Evolutionary conservation across 2,888 invertebrate species (phyloP).

Genomic region (Agapostemon virescens): DNA sequence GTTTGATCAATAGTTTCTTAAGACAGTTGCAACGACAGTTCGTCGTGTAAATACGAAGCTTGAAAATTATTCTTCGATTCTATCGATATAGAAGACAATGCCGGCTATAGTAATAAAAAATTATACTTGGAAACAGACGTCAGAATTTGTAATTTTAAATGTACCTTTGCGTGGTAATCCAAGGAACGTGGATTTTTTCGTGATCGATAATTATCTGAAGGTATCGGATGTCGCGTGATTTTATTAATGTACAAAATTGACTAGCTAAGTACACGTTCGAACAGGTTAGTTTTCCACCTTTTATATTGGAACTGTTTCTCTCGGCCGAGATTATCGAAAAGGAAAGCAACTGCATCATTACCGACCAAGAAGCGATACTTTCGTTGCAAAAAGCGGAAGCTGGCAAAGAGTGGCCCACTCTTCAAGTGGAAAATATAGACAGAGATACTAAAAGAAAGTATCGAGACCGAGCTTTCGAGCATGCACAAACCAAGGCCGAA

Average conservation of each 20-base stretch:
- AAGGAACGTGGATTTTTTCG: conserved; percentile 87
- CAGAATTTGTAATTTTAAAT: conserved; percentile 83
- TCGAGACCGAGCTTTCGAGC: conserved; percentile 83
- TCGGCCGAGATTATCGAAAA: conserved; percentile 83
- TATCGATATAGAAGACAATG: conserved; percentile 81
- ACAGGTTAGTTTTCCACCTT: conserved; percentile 86
- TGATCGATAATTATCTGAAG: conserved; percentile 87
- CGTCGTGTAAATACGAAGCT: not conserved
- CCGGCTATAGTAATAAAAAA: conserved; percentile 87
- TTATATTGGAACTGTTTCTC: conserved; percentile 89
- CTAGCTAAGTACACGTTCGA: not conserved
- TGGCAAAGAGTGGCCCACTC: conserved; percentile 82
- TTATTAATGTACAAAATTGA: not conserved
- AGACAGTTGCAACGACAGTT: not conserved
- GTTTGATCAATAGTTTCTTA: conserved; percentile 70
- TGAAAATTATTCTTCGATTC: not conserved
- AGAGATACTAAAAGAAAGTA: conserved; percentile 83
- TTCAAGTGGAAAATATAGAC: conserved; percentile 82
- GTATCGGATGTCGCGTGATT: conserved; percentile 69
- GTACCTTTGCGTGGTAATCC: conserved; percentile 85
- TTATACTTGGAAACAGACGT: conserved; percentile 88
- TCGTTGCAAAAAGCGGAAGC: conserved; percentile 85
- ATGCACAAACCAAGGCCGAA: conserved; percentile 83
- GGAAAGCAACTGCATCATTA: conserved; percentile 85
- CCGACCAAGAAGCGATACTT: conserved; percentile 84